phyloP scores from a whole-genome alignment of 2,113 vertebrate genomes.

The Poeciliopsis turrubarensis region DNA sequence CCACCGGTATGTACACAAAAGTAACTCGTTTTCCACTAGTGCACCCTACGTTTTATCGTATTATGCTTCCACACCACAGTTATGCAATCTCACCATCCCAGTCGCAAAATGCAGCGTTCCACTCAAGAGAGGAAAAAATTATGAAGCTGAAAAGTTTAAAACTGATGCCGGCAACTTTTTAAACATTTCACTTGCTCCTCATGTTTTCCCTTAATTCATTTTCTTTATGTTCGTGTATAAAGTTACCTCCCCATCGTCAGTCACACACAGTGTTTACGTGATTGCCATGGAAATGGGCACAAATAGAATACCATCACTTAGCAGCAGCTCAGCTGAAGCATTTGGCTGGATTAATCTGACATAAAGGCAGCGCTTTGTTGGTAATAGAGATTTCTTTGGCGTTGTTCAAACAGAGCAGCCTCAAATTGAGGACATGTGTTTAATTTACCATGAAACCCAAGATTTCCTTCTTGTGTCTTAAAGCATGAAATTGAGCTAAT shows the following conservation, averaged over 20 bases:
- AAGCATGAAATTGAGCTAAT: conserved; percentile 7
- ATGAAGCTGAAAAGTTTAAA: conserved; percentile 20
- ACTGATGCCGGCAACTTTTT: conserved; percentile 7
- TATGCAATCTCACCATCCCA: conserved; percentile 11
- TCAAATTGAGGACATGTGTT: conserved; percentile 19
- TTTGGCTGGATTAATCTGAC: conserved; percentile 40
- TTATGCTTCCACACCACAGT: conserved; percentile 1
- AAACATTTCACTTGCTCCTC: conserved; percentile 17
- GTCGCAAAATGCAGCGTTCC: conserved; percentile 7
- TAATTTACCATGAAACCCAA: conserved; percentile 26
- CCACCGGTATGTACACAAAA: background rate
- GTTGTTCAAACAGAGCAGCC: conserved; percentile 43
- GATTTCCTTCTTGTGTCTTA: conserved; percentile 12
- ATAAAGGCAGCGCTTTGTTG: conserved; percentile 32
- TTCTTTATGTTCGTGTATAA: conserved; percentile 31
- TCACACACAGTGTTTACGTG: conserved; percentile 39
- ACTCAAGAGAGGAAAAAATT: conserved; percentile 8
- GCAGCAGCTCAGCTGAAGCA: conserved; percentile 27
- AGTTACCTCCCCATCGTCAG: conserved; percentile 29
- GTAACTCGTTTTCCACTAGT: background rate
- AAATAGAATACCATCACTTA: conserved; percentile 52
- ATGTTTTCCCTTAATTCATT: conserved; percentile 22
- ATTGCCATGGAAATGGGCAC: conserved; percentile 58
- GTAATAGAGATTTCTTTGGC: conserved; percentile 45
- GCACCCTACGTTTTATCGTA: no score